Conservation (phyloP, 2,113 vertebrate genomes). For the Pseudorhombus dupliciocellatus region DNA sequence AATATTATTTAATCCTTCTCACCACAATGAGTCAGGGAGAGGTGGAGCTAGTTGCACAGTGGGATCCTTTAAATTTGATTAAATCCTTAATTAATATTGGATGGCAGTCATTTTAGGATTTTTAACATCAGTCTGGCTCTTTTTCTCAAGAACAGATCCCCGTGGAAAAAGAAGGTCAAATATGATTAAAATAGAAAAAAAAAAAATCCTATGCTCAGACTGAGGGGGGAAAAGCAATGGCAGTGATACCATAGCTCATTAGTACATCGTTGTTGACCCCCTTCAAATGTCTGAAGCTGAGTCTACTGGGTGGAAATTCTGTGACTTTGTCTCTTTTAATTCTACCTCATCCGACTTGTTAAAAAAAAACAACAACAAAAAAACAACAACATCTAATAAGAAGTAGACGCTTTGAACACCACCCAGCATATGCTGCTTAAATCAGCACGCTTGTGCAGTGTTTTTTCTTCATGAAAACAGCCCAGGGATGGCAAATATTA, state of each 20-base stretch:
- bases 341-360: background rate
- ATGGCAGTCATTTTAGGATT: background rate
- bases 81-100: slow-evolving; percentile 2
- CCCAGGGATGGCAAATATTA: background rate
- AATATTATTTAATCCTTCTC: background rate
- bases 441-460: background rate
- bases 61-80: background rate
- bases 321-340: background rate
- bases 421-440: background rate
- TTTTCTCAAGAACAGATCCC: background rate
- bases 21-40: background rate
- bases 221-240: too few relatives aligned
- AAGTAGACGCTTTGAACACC: background rate
- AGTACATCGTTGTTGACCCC: too few relatives aligned
- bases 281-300: too few relatives aligned
- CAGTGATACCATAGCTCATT: too few relatives aligned
- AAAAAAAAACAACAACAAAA: background rate
- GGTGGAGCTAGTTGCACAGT: background rate
- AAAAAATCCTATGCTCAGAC: too few relatives aligned
- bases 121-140: background rate
- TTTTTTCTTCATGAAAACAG: background rate
- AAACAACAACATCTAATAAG: background rate
- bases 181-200: background rate
- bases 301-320: background rate
- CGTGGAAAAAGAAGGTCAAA: background rate